A percentile compares a stretch with the other conserved stretches of the same genome.
These are phyloP conservation scores for Bimastos eiseni DNA, from an alignment of 2,888 invertebrate species.

Conservation along the genomic window DNA sequence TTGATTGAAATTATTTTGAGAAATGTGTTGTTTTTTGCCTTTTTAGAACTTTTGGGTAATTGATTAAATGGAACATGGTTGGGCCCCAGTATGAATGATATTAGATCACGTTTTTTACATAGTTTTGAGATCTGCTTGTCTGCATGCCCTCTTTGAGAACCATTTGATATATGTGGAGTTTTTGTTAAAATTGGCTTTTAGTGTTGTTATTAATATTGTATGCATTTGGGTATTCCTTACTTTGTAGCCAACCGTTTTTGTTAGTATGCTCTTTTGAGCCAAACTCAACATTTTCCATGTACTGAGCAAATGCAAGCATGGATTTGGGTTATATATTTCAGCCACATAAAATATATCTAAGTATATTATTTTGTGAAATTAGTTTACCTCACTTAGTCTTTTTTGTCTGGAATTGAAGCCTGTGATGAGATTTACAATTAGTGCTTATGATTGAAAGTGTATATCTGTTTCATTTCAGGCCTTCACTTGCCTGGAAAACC, in stretches of 20 bases:
- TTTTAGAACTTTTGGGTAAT: too few species aligned
- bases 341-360: background rate
- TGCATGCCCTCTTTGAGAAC: background rate
- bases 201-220: background rate
- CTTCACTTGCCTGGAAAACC: slow-evolving; percentile 57
- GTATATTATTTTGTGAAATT: background rate
- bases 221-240: background rate
- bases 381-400: background rate
- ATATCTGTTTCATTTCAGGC: slow-evolving; percentile 48
- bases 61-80: too few species aligned
- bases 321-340: background rate
- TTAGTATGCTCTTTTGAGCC: background rate
- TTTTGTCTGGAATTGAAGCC: background rate
- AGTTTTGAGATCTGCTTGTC: background rate
- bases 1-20: too few species aligned
- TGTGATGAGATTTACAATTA: background rate
- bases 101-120: background rate
- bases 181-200: background rate
- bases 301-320: background rate
- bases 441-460: background rate
- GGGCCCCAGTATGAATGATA: background rate
- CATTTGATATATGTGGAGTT: too few species aligned
- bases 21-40: too few species aligned
- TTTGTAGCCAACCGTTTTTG: background rate
- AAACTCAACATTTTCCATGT: background rate